Percentiles rank a stretch among this genome's conserved stretches.
Conservation (phyloP, 2,797 vertebrate species). For the Tokudaia muenninki region DNA sequence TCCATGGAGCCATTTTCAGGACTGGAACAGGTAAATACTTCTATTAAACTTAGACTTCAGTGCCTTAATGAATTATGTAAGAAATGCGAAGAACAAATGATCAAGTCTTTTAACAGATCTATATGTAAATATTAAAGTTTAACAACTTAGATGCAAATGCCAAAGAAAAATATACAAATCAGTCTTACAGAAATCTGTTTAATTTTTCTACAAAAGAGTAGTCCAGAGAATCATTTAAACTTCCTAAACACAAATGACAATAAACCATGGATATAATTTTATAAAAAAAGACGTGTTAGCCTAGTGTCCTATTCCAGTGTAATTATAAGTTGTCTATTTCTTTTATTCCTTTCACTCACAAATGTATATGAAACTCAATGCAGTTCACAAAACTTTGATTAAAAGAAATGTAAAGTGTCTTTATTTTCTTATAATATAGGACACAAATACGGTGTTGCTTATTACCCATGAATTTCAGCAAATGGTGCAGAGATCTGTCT, state of each 20-base stretch:
- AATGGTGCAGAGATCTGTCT: conserved; percentile 15
- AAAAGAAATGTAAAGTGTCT: background rate
- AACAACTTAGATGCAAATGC: background rate
- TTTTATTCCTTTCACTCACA: background rate
- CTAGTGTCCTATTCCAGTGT: background rate
- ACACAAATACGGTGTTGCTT: conserved; percentile 11
- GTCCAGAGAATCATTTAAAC: background rate
- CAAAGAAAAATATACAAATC: background rate
- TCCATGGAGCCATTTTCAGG: background rate
- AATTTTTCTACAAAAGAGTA: background rate
- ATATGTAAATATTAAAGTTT: background rate
- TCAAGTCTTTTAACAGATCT: background rate
- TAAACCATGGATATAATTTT: background rate
- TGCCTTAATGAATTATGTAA: background rate
- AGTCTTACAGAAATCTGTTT: background rate
- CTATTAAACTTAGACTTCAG: background rate
- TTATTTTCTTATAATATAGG: conserved; percentile 22
- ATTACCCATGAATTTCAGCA: background rate
- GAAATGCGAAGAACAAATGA: background rate
- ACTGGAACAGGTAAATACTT: background rate
- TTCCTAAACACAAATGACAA: background rate
- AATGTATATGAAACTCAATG: background rate
- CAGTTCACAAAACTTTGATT: background rate
- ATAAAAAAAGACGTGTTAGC: conserved; percentile 15
- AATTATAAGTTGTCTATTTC: background rate